A percentile compares a stretch with the other conserved stretches of the same genome.
Conservation (phyloP, 1,140 invertebrate genomes). For the Plutomurus gul region DNA sequence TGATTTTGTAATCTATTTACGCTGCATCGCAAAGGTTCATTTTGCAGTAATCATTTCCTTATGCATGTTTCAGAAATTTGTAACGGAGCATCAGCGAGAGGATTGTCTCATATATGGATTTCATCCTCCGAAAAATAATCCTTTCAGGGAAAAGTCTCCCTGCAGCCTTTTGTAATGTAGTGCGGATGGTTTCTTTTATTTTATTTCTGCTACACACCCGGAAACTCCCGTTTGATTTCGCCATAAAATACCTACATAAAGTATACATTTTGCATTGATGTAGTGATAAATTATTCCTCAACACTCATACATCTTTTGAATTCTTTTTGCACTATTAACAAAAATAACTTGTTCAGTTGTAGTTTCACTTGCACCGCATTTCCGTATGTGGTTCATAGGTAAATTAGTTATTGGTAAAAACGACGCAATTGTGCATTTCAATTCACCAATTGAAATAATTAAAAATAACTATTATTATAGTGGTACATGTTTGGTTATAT, state of each 20-base stretch:
- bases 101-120: constrained; percentile 62
- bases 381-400: too few relatives aligned
- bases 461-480: too few relatives aligned
- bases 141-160: constrained; percentile 62
- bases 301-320: not conserved
- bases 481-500: too few relatives aligned
- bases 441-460: too few relatives aligned
- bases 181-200: not conserved
- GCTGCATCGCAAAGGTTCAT: not conserved
- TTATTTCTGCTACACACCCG: constrained; percentile 7
- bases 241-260: not conserved
- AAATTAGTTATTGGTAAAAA: too few relatives aligned
- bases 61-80: constrained; percentile 56
- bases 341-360: too few relatives aligned
- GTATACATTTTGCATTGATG: not conserved
- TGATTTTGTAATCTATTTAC: not conserved
- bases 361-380: too few relatives aligned
- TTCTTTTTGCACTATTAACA: not conserved
- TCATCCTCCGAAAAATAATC: constrained; percentile 62
- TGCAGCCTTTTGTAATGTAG: constrained; percentile 55
- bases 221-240: constrained; percentile 12
- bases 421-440: too few relatives aligned
- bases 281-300: not conserved
- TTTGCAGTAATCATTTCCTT: constrained; percentile 23
- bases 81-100: constrained; percentile 60